Percentiles rank a stretch among this genome's conserved stretches.
Evolutionary conservation across 2,888 invertebrate genomes (phyloP).

Genomic region (Drosophila prolongata): DNA sequence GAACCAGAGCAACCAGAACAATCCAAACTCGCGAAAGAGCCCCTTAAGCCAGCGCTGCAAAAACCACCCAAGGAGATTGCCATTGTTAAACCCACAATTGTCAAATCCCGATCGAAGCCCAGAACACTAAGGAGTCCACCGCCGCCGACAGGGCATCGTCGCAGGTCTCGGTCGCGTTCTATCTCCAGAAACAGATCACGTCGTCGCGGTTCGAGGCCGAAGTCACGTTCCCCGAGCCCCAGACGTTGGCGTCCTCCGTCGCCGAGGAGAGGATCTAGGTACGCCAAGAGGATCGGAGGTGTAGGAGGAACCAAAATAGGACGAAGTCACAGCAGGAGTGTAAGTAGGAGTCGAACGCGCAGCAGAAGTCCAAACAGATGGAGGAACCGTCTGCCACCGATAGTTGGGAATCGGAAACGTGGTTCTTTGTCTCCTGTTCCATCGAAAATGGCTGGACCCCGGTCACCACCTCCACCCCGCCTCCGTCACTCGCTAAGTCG

Average conservation of each 20-base stretch:
- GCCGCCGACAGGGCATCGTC: constrained; percentile 10
- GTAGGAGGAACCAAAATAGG: constrained; percentile 28
- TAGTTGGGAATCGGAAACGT: constrained; percentile 53
- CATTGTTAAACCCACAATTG: constrained; percentile 82
- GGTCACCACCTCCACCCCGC: constrained; percentile 55
- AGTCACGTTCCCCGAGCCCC: constrained; percentile 63
- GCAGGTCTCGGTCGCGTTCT: constrained; percentile 57
- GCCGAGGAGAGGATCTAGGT: constrained; percentile 54
- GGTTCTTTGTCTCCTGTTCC: constrained; percentile 60
- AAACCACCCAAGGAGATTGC: constrained; percentile 81
- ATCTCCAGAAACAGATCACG: constrained; percentile 41
- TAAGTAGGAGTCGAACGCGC: constrained; percentile 73
- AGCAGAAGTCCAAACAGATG: constrained; percentile 77
- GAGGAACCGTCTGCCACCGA: constrained; percentile 30
- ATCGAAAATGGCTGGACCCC: constrained; percentile 23
- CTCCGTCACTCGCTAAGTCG: constrained; percentile 73
- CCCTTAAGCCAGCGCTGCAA: constrained; percentile 29
- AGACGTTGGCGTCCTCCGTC: constrained; percentile 62
- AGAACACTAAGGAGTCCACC: constrained; percentile 25
- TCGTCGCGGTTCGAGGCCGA: constrained; percentile 52
- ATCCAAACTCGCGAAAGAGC: constrained; percentile 22
- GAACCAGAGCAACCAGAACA: constrained; percentile 40
- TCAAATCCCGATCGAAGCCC: constrained; percentile 68
- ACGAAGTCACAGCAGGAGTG: constrained; percentile 74
- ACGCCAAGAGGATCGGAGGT: constrained; percentile 33